Evolutionary conservation across 2,888 invertebrate genomes (phyloP), one percentile per base, ranked within the genome.

Genomic region (Zaprionus obscuricornis): DNA sequence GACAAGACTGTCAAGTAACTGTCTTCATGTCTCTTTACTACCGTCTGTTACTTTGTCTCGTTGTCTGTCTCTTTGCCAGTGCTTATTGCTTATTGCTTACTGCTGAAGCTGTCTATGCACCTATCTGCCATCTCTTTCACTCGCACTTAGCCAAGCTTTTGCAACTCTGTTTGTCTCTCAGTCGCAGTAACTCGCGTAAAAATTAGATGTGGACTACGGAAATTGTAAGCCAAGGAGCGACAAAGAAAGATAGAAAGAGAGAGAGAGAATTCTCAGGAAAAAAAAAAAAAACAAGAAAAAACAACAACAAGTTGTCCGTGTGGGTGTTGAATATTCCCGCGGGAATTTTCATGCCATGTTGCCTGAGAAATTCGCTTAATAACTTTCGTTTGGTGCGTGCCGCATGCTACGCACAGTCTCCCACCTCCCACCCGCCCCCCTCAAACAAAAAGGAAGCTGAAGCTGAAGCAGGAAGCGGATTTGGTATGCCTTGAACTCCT

Each of bases 291-390:
- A 16, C 3, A 2, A n/a, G n/a, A n/a, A 8, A 13, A 17, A 10
- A 22, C 29, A 45, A 47, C 56, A 50, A 36, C 52, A 58, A 43
- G 46, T 34, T 64, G 65, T 56, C 31, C 52, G 50, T 20, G 54
- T 57, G 69, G 66, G 73, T 75, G 67, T 74, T 74, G 77, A 65
- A 73, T 73, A 79, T 74, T 85, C 84, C 77, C 77, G 81, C 63
- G 81, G 81, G 84, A 84, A 75, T 82, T 78, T 65, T 65, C 81
- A 71, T 70, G 84, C 77, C 81, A 56, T 65, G 67, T 74, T 78
- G 82, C 68, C 64, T 82, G 66, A 76, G 73, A 85, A 79, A 83
- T 83, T 77, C 86, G 86, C 86, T 85, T 84, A 82, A 81, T 81
- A 81, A 81, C 84, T 83, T 85, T 79, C 54, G 58, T 55, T 37